Evolutionary conservation across 2,888 invertebrate genomes (phyloP).

Genomic region (Uropetala carovei): DNA sequence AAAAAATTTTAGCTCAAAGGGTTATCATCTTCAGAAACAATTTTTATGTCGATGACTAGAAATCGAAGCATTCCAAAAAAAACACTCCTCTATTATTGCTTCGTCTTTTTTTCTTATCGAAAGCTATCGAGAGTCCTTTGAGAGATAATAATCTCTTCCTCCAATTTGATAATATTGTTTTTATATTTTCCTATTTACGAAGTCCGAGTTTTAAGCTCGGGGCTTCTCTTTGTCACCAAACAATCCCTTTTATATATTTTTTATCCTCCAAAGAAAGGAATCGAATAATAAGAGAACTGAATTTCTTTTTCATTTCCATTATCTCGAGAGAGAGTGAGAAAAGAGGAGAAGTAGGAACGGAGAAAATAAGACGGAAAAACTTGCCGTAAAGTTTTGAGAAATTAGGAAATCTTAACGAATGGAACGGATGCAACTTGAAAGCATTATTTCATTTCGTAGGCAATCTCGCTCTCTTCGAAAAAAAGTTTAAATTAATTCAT

Average conservation of each 20-base stretch:
- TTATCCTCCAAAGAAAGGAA: background rate
- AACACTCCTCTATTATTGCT: no score
- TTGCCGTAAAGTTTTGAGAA: background rate
- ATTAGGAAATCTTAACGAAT: constrained; percentile 15
- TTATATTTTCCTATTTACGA: no score
- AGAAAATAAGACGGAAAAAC: background rate
- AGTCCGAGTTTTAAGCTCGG: background rate
- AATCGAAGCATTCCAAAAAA: no score
- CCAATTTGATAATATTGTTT: no score
- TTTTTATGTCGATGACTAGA: no score
- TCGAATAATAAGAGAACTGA: background rate
- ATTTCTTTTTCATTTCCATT: constrained; percentile 24
- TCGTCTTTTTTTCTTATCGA: no score
- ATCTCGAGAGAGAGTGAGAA: background rate
- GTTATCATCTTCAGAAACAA: no score
- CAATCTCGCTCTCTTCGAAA: background rate
- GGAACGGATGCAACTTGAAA: constrained; percentile 13
- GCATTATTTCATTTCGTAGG: constrained; percentile 30
- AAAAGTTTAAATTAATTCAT: constrained; percentile 32
- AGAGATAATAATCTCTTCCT: no score
- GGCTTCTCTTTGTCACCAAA: constrained; percentile 5
- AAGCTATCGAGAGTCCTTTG: no score
- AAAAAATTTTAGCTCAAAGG: no score
- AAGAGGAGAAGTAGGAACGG: background rate
- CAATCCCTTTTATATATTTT: constrained; percentile 12